phyloP scores from a whole-genome alignment of 2,113 vertebrate species.

The Lepus timidus region DNA sequence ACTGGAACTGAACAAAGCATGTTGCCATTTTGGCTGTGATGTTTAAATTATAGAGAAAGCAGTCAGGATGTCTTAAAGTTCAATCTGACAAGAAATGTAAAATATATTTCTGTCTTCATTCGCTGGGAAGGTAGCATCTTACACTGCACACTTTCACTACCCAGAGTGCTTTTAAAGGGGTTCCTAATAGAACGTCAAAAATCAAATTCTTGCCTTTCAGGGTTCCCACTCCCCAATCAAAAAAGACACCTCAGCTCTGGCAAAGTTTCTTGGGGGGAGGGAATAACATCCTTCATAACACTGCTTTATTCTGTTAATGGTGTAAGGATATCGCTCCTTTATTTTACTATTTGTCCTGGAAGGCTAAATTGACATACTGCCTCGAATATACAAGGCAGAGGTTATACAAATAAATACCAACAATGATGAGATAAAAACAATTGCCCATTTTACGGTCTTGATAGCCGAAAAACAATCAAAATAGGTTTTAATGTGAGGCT shows the following conservation, averaged over 20 bases:
- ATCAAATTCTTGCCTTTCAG: not conserved
- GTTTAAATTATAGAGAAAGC: conserved; percentile 86
- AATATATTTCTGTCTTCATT: conserved; percentile 86
- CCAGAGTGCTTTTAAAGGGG: conserved; percentile 56
- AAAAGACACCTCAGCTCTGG: conserved; percentile 14
- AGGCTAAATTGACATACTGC: not conserved
- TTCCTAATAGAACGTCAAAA: conserved; percentile 32
- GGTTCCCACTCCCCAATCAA: too few relatives aligned
- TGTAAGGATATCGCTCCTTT: not conserved
- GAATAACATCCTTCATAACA: not conserved
- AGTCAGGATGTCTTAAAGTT: conserved; percentile 88
- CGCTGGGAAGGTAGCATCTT: conserved; percentile 81
- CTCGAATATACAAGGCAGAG: not conserved
- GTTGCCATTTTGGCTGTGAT: conserved; percentile 89
- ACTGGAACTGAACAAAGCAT: conserved; percentile 87
- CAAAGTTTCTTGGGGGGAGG: not conserved
- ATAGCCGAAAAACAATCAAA: conserved; percentile 39
- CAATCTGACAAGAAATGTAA: conserved; percentile 88
- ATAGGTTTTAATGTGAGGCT: not conserved
- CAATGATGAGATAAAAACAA: not conserved
- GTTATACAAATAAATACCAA: not conserved
- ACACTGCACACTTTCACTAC: not conserved
- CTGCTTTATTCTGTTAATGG: not conserved
- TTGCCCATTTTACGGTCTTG: not conserved
- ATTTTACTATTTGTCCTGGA: conserved; percentile 21